A percentile compares a stretch with the other conserved stretches of the same genome.
Conservation (phyloP, 1,140 invertebrate species). For the Spodoptera litura region DNA sequence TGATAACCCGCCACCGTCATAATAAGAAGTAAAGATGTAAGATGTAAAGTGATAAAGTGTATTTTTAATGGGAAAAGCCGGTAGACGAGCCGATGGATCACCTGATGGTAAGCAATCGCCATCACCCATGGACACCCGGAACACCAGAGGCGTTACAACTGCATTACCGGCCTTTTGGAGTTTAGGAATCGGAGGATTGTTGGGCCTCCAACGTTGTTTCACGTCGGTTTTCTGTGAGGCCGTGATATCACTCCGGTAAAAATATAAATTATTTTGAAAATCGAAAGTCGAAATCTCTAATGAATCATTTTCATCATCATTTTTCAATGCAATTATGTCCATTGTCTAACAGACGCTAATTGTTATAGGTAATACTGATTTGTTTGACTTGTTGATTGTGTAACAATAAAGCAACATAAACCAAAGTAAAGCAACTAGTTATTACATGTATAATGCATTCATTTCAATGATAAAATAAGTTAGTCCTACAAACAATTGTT, state of each 20-base stretch:
- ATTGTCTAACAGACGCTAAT: conserved; percentile 20
- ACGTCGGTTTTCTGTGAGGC: too few relatives aligned
- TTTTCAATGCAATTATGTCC: conserved; percentile 20
- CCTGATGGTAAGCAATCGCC: too few relatives aligned
- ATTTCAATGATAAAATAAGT: conserved; percentile 1
- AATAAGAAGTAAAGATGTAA: not conserved
- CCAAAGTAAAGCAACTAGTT: not conserved
- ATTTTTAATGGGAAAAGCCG: too few relatives aligned
- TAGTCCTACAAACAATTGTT: not conserved
- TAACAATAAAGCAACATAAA: conserved; percentile 21
- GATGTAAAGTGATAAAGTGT: too few relatives aligned
- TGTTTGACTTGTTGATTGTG: not conserved
- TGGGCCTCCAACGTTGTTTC: too few relatives aligned
- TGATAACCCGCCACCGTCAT: not conserved
- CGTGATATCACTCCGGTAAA: too few relatives aligned
- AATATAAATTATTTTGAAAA: not conserved
- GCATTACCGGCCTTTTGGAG: too few relatives aligned
- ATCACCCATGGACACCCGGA: too few relatives aligned
- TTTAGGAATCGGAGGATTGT: too few relatives aligned
- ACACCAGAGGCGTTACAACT: too few relatives aligned
- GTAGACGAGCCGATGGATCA: too few relatives aligned
- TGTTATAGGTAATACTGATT: not conserved
- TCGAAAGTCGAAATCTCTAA: not conserved
- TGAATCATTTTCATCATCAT: not conserved
- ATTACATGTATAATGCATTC: not conserved